Evolutionary conservation across 2,797 vertebrate species (phyloP).

Genomic region (Antennarius maculatus): DNA sequence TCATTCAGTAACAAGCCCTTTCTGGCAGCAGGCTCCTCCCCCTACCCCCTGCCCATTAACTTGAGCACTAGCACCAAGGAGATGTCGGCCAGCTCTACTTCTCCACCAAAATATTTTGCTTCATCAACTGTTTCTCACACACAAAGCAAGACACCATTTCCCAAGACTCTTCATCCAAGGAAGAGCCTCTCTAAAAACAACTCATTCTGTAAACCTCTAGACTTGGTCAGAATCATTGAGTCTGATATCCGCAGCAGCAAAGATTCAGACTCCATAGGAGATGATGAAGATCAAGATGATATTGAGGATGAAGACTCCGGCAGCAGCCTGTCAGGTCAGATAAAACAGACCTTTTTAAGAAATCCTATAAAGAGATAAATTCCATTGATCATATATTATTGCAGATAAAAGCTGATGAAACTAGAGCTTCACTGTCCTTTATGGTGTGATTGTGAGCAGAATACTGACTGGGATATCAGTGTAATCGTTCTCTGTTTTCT

Average conservation of each 20-base stretch:
- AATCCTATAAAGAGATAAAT: constrained; percentile 8
- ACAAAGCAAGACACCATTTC: constrained; percentile 80
- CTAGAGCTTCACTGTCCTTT: neutral
- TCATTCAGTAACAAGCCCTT: constrained; percentile 77
- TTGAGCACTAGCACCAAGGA: constrained; percentile 85
- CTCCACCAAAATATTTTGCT: constrained; percentile 69
- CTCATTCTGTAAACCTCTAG: constrained; percentile 76
- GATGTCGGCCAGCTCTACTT: constrained; percentile 66
- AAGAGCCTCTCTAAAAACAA: constrained; percentile 76
- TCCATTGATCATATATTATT: constrained; percentile 6
- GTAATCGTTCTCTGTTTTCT: constrained; percentile 17
- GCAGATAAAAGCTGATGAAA: constrained; percentile 15
- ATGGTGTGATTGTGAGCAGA: constrained; percentile 21
- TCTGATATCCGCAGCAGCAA: constrained; percentile 90
- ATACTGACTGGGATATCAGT: constrained; percentile 37
- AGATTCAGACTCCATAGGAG: constrained; percentile 91
- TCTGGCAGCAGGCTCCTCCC: constrained; percentile 72
- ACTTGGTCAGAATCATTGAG: constrained; percentile 85
- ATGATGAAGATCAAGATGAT: constrained; percentile 83
- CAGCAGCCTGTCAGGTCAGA: constrained; percentile 92
- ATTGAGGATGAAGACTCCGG: constrained; percentile 86
- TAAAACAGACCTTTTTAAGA: constrained; percentile 8
- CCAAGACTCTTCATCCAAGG: constrained; percentile 61
- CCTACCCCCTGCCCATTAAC: constrained; percentile 85
- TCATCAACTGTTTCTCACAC: constrained; percentile 76